These are phyloP conservation scores for Elegia similella DNA, from an alignment of 2,888 invertebrate species.

Conservation along the genomic window DNA sequence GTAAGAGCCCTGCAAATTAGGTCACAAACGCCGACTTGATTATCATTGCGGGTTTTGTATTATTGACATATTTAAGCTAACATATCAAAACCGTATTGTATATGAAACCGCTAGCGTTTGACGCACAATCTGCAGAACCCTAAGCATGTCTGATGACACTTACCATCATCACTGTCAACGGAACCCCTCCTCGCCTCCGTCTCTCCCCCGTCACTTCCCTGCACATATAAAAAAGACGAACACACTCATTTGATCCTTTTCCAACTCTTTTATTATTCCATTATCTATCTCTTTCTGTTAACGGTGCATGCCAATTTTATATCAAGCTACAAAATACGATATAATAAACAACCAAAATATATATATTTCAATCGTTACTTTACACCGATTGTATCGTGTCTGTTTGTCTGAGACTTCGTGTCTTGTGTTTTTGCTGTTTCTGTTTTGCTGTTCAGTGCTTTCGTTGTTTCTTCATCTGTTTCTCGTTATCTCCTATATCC, in stretches of 20 bases:
- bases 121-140: too few species aligned
- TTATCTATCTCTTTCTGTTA: slow-evolving; percentile 54
- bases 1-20: too few species aligned
- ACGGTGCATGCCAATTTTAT: slow-evolving; percentile 75
- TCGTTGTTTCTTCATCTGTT: slow-evolving; percentile 41
- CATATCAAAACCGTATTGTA: too few species aligned
- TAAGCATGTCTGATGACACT: slow-evolving; percentile 31
- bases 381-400: slow-evolving; percentile 36
- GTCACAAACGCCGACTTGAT: too few species aligned
- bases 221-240: slow-evolving; percentile 81
- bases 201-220: slow-evolving; percentile 61
- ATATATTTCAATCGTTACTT: slow-evolving; percentile 40
- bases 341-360: slow-evolving; percentile 46
- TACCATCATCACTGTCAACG: slow-evolving; percentile 42
- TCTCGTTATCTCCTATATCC: slow-evolving; percentile 38
- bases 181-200: slow-evolving; percentile 37
- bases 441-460: slow-evolving; percentile 40
- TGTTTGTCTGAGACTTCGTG: slow-evolving; percentile 35
- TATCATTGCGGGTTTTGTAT: too few species aligned
- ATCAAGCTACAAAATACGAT: slow-evolving; percentile 65
- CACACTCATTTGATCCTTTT: slow-evolving; percentile 72
- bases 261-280: slow-evolving; percentile 38
- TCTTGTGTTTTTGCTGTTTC: slow-evolving; percentile 41
- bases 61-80: too few species aligned
- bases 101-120: too few species aligned